Evolutionary conservation across 1,140 invertebrate genomes (phyloP).

Genomic region (Mycetomoellerius zeteki): DNA sequence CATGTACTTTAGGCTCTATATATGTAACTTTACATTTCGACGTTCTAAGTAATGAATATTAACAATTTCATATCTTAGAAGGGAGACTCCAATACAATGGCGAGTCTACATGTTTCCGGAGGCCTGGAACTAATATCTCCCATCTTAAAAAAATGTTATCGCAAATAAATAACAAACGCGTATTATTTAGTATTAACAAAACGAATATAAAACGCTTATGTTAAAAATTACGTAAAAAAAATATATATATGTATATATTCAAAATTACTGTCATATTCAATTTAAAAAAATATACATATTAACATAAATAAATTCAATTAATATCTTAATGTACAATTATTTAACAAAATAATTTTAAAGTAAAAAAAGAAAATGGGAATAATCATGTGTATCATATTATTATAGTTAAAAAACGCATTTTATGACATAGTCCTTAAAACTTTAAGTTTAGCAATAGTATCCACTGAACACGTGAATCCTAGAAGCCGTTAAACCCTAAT

Average conservation of each 20-base stretch:
- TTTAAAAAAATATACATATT: neutral
- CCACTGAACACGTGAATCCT: conserved; percentile 29
- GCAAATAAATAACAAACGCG: neutral
- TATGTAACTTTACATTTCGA: conserved; percentile 11
- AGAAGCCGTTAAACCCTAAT: conserved; percentile 48
- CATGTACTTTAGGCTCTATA: conserved; percentile 36
- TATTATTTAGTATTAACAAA: conserved; percentile 12
- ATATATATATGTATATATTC: neutral
- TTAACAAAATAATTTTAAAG: neutral
- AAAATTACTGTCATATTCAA: neutral
- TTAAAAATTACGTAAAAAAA: neutral
- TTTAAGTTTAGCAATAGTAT: conserved; percentile 20
- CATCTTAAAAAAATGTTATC: neutral
- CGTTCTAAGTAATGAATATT: conserved; percentile 7
- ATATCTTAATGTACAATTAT: conserved; percentile 3
- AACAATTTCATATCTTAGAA: conserved; percentile 1
- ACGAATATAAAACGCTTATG: neutral
- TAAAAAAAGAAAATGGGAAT: neutral
- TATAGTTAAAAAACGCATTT: conserved; percentile 11
- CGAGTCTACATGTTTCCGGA: neutral
- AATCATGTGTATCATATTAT: neutral
- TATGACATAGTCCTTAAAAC: neutral
- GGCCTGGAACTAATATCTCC: neutral
- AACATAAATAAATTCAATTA: neutral
- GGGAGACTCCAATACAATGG: neutral